Percentiles rank a stretch among this genome's conserved stretches.
Conservation (phyloP, 2,888 invertebrate genomes). For the Malthinus seriepunctatus region DNA sequence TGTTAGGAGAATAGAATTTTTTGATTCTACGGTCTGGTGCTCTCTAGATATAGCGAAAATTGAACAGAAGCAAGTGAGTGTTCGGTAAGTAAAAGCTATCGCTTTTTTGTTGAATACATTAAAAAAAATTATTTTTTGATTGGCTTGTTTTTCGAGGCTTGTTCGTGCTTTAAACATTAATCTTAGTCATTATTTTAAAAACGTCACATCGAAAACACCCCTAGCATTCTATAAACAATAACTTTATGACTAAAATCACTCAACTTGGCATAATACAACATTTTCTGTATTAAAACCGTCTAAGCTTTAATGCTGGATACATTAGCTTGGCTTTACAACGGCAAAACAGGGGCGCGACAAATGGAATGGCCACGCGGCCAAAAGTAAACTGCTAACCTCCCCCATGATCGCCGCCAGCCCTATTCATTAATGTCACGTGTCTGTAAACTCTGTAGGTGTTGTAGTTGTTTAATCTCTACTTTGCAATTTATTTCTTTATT, state of each 20-base stretch:
- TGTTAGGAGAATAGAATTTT: slow-evolving; percentile 33
- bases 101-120: slow-evolving; percentile 8
- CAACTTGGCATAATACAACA: slow-evolving; percentile 24
- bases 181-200: slow-evolving; percentile 23
- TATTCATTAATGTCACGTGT: slow-evolving; percentile 56
- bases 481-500: slow-evolving; percentile 37
- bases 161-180: slow-evolving; percentile 22
- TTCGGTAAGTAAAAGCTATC: background rate
- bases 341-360: slow-evolving; percentile 44
- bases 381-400: slow-evolving; percentile 47
- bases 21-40: slow-evolving; percentile 34
- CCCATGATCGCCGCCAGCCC: slow-evolving; percentile 41
- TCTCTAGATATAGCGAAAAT: slow-evolving; percentile 15
- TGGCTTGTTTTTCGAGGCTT: slow-evolving; percentile 16
- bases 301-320: slow-evolving; percentile 36
- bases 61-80: slow-evolving; percentile 4
- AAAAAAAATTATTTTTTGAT: slow-evolving; percentile 17
- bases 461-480: slow-evolving; percentile 5
- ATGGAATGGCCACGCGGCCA: slow-evolving; percentile 48
- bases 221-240: slow-evolving; percentile 34
- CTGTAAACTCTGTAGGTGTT: slow-evolving; percentile 43
- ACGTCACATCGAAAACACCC: slow-evolving; percentile 13
- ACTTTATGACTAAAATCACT: slow-evolving; percentile 32
- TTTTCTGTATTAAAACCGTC: slow-evolving; percentile 27
- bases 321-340: slow-evolving; percentile 34